Base-by-base conservation (phyloP, 1,140 invertebrate species). In the Rhyzopertha dominica region DNA sequence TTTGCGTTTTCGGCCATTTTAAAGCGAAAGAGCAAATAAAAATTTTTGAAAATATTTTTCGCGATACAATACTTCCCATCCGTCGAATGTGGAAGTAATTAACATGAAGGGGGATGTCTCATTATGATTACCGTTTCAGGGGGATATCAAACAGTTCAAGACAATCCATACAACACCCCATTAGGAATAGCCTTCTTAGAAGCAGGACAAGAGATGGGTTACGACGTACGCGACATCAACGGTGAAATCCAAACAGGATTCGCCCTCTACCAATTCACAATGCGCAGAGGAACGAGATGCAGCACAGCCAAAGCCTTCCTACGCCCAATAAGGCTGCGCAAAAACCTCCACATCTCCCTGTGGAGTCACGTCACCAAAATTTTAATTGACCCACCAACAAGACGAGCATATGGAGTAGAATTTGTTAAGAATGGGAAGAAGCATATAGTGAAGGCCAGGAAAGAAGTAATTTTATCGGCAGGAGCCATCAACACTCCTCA, bases 121-220 rank as follows among this genome's bases (percentile, higher is more conserved):
- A n/a, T n/a, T n/a, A n/a, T n/a, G n/a, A n/a, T n/a, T n/a, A n/a
- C n/a, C n/a, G n/a, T 75, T 74, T 25, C 56, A 85, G 84, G 86
- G 29, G 89, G 89, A 2, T 85, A 86, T 39, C 69, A 85, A 44
- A 87, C 89, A 0, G 78, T 91, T 0, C 83, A 89, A 68, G 86
- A 90, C 46, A 67, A 80, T 0, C 87, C 87, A 0, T 88, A 82
- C 70, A 80, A 85, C 44, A 89, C 87, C 0, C 87, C 87, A 0
- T 65, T 90, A 10, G 87, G 85, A 0, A 71, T 78, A n/a, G 81
- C 85, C 0, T 87, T 90, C 60, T 70, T 95, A 1, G 84, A 95
- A 73, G 90, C 91, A 0, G 91, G 86, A 23, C 76, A 87, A 62
- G 88, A 95, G 64, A 88, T 93, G 79, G 92, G 91, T 26, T 90